Conservation (phyloP, 2,113 vertebrate genomes). For the Chiloscyllium plagiosum region DNA sequence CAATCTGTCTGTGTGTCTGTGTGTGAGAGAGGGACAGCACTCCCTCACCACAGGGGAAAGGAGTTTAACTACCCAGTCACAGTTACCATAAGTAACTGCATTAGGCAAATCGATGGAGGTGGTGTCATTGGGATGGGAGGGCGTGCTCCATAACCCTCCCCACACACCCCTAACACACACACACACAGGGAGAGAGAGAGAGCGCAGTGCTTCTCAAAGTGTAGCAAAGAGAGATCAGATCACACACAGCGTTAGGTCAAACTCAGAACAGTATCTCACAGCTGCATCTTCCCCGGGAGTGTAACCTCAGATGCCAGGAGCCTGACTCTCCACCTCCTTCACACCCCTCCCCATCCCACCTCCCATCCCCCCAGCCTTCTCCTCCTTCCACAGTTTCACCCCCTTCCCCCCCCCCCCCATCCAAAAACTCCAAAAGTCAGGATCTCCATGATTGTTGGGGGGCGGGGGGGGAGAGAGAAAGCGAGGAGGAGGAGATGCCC, state of each 20-base stretch:
- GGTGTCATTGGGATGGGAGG: constrained; percentile 64
- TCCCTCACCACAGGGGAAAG: constrained; percentile 42
- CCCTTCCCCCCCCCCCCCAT: constrained; percentile 43
- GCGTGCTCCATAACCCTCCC: constrained; percentile 44
- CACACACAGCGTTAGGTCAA: background rate
- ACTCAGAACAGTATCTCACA: background rate
- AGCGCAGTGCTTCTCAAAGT: background rate
- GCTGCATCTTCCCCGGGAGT: background rate
- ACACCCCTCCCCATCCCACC: constrained; percentile 40
- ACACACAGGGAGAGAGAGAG: background rate
- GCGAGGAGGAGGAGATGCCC: background rate
- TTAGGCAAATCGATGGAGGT: constrained; percentile 73
- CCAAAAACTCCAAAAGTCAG: constrained; percentile 48
- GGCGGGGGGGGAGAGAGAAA: background rate
- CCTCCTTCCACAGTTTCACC: constrained; percentile 38
- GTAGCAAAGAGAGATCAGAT: background rate
- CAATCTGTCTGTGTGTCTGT: background rate
- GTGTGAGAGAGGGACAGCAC: background rate
- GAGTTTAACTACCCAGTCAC: constrained; percentile 59
- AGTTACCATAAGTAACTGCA: constrained; percentile 66
- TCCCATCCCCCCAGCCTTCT: constrained; percentile 38
- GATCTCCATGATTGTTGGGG: constrained; percentile 42
- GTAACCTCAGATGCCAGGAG: background rate
- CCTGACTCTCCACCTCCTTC: constrained; percentile 41
- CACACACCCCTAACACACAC: background rate